Evolutionary conservation across 1,140 invertebrate species (phyloP), one percentile per base, ranked within the genome.

Genomic region (Tetragonula clypearis): DNA sequence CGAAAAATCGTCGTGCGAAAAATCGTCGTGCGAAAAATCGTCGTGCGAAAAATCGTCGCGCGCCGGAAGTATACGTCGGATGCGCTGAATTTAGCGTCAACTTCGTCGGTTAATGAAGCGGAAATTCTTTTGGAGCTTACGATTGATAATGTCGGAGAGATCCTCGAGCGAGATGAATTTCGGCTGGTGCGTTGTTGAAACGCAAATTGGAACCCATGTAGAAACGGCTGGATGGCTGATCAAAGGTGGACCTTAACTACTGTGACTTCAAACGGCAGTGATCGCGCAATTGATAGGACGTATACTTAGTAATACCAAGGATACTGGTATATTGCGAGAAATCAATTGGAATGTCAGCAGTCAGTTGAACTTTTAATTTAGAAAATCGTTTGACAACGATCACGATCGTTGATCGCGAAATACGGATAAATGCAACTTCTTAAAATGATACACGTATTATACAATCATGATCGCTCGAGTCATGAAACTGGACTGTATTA

Each of bases 121-220:
- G 53, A 53, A 58, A 78, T 66, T 78, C 82, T 69, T 83, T 14
- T n/a, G 23, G 0, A 30, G 68, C 53, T 83, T 68, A 78, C 56
- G 19, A 60, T 17, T 49, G n/a, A 82, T 56, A 75, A 56, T 6
- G 8, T 11, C 49, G 60, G 35, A 21, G 19, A 26, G 4, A 9
- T 23, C 41, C 41, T 8, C 26, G 49, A 26, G 49, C 49, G 12
- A 49, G 15, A 19, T 53, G 49, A 41, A 19, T 49, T 49, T n/a
- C 6, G 23, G 23, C 12, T 49, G 2, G 23, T 55, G 49, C 9
- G 11, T 74, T 11, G 53, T 74, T 11, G 49, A 62, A 35, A 60
- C 12, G 19, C 72, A 23, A 77, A 65, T 77, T n/a, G 75, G 15
- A 77, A 26, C 49, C 17, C 41, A 5, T 21, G 23, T 12, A 65